Base-by-base conservation (phyloP, 2,888 invertebrate genomes). In the Punctoribates punctum region DNA sequence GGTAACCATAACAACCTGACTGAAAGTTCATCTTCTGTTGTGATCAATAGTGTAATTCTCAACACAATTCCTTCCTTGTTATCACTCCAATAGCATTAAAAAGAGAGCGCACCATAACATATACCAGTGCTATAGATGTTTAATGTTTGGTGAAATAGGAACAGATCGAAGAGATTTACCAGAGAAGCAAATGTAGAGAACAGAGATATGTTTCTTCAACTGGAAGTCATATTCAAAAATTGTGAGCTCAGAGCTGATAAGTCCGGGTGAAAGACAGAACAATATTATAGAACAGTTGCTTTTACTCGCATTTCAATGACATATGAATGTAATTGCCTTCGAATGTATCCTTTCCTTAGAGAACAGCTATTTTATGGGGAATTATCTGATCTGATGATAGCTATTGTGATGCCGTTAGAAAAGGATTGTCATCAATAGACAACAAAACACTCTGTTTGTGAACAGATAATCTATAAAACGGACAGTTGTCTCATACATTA, bases 1-100 rank as follows among this genome's bases (percentile, higher is more conserved):
- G 72, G 72, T 72, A 13, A 42, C 72, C 48, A 72, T 72, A 72
- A 72, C 72, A 46, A 72, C 72, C 9, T 23, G 38, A 38, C 65
- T 38, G 9, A 25, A 72, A 46, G 48, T 42, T 72, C 25, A 42
- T 46, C 48, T 46, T 42, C 23, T 72, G 25, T 25, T 65, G 11
- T 72, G 48, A 72, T 72, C 72, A 72, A 72, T 72, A 72, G 72
- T 48, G 17, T 23, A 46, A 38, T 72, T 72, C 42, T 23, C 38
- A 38, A 34, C 65, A 65, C 34, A 29, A 65, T 29, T 72, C 11
- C 23, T 54, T 20, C 42, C 42, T 42, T 72, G 72, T 38, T 46
- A 72, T 72, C 42, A 70, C 9, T 72, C 25, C 27, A 38, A 20
- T 70, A 23, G 70, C 42, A 70, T 70, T 72, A 60, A 62, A 51